Conservation (phyloP, 2,888 invertebrate genomes). For the Hemicrepidius hirtus region DNA sequence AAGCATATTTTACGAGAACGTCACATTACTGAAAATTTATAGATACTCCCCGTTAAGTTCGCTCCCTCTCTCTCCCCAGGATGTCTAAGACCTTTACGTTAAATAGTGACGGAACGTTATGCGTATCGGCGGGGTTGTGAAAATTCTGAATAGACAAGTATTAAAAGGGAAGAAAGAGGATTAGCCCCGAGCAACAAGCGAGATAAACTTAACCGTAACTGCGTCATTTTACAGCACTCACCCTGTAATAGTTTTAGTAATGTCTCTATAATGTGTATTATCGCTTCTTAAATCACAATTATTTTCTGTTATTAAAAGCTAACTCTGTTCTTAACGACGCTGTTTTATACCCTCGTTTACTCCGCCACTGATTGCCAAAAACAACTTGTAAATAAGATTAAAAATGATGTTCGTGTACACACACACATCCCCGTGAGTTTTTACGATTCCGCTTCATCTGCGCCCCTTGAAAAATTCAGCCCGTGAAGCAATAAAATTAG, state of each 20-base stretch:
- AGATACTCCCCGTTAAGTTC: constrained; percentile 59
- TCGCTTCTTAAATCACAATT: constrained; percentile 53
- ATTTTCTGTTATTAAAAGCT: constrained; percentile 50
- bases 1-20: constrained; percentile 70
- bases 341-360: constrained; percentile 44
- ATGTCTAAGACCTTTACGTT: constrained; percentile 38
- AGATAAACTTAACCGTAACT: constrained; percentile 59
- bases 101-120: constrained; percentile 48
- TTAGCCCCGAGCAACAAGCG: constrained; percentile 62
- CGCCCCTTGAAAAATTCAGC: constrained; percentile 35
- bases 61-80: constrained; percentile 55
- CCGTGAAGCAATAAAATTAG: constrained; percentile 32
- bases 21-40: constrained; percentile 61
- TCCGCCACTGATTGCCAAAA: constrained; percentile 38
- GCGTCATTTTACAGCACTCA: constrained; percentile 56
- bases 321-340: constrained; percentile 45
- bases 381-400: constrained; percentile 47
- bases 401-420: constrained; percentile 18
- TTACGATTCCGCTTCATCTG: constrained; percentile 30
- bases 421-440: constrained; percentile 35
- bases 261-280: constrained; percentile 55
- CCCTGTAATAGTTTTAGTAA: constrained; percentile 55
- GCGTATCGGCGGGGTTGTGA: constrained; percentile 43
- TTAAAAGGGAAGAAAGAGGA: constrained; percentile 62
- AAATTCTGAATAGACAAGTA: constrained; percentile 54